A percentile compares a stretch with the other conserved stretches of the same genome.
phyloP scores from a whole-genome alignment of 2,113 vertebrate genomes.

The Mixornis gularis region DNA sequence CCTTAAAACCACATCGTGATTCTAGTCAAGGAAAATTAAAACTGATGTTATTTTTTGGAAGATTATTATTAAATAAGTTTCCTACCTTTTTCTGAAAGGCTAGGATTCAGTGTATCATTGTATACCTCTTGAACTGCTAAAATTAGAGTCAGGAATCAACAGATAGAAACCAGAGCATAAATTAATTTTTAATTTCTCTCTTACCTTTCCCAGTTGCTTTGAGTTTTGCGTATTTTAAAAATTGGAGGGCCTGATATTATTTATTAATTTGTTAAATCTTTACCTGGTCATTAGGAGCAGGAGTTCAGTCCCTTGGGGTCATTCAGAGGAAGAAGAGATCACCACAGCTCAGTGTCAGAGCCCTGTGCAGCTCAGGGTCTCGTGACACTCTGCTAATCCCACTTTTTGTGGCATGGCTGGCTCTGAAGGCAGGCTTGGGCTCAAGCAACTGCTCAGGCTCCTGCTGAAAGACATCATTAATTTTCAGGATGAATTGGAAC shows the following conservation, averaged over 20 bases:
- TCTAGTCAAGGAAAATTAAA: neutral
- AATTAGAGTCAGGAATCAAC: neutral
- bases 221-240: neutral
- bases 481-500: neutral
- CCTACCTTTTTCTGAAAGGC: neutral
- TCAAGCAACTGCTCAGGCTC: neutral
- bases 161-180: neutral
- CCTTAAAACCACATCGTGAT: neutral
- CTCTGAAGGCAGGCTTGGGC: neutral
- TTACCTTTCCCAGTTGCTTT: neutral
- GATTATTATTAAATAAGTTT: neutral
- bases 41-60: neutral
- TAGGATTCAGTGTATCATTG: too few species aligned
- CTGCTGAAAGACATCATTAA: neutral
- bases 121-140: neutral
- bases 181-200: neutral
- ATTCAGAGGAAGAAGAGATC: neutral
- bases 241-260: neutral
- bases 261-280: neutral
- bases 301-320: neutral
- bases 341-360: neutral
- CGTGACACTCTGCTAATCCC: neutral
- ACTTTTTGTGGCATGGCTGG: neutral
- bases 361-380: neutral
- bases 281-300: neutral